A percentile compares a stretch with the other conserved stretches of the same genome.
phyloP scores from a whole-genome alignment of 2,797 vertebrate genomes.

The Forpus xanthops region DNA sequence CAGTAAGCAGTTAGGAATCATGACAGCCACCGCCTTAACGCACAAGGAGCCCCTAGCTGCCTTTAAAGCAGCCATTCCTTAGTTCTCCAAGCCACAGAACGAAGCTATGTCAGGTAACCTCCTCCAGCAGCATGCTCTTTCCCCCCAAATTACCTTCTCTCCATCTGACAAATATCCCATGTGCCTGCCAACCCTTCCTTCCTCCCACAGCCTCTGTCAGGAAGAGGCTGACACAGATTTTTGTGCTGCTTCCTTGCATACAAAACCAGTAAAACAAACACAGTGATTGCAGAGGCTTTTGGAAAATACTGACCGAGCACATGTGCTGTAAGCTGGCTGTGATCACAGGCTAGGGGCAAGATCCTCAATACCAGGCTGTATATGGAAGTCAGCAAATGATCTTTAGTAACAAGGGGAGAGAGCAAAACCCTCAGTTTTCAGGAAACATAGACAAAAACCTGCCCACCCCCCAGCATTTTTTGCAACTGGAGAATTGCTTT shows the following conservation, averaged over 20 bases:
- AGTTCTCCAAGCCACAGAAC: neutral
- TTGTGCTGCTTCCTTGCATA: neutral
- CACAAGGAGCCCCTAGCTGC: neutral
- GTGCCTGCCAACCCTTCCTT: neutral
- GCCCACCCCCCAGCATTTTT: neutral
- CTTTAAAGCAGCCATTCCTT: neutral
- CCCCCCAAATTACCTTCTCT: neutral
- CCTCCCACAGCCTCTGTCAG: neutral
- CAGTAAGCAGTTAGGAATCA: neutral
- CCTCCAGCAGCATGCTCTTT: neutral
- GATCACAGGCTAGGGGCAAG: rapidly evolving
- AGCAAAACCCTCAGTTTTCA: neutral
- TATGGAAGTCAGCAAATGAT: neutral
- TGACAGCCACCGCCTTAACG: neutral
- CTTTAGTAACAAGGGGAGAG: neutral
- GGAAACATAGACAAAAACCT: neutral
- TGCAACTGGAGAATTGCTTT: neutral
- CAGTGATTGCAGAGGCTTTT: neutral
- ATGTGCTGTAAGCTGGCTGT: neutral
- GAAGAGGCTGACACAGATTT: slow-evolving; percentile 1
- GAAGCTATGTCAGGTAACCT: neutral
- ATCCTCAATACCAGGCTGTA: neutral
- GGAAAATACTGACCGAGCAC: neutral
- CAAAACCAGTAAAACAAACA: neutral
- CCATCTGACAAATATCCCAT: neutral